phyloP scores from a whole-genome alignment of 37 sponge, comb jelly and placozoan genomes.

The Chondrosia reniformis region DNA sequence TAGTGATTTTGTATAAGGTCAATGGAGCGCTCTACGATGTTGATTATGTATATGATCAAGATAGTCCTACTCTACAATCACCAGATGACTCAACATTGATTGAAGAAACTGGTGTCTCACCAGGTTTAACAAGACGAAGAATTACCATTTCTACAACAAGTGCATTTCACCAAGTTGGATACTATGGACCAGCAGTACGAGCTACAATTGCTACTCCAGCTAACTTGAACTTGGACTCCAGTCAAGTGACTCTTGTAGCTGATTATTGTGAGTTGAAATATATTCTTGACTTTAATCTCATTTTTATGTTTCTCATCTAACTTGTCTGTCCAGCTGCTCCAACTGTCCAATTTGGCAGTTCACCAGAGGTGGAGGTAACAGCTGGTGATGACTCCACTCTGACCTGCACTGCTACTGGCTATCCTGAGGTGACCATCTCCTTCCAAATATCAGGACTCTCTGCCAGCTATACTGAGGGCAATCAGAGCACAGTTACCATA shows the following conservation, averaged over 20 bases:
- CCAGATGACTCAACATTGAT: too few species aligned
- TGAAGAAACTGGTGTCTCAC: too few species aligned
- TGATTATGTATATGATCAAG: too few species aligned
- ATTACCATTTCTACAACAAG: background rate
- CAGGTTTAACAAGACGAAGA: too few species aligned
- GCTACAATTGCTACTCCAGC: background rate
- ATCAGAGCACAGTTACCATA: background rate
- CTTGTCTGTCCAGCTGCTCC: background rate
- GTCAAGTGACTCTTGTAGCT: too few species aligned
- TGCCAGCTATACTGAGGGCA: background rate
- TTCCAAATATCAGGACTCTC: background rate
- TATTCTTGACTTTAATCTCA: too few species aligned
- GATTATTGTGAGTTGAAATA: too few species aligned
- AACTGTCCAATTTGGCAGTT: background rate
- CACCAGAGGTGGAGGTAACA: background rate
- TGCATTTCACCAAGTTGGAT: background rate
- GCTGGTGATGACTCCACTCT: background rate
- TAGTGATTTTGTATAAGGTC: too few species aligned
- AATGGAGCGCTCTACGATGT: too few species aligned
- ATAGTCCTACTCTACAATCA: too few species aligned
- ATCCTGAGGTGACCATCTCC: conserved; percentile 9
- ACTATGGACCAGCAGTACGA: conserved; percentile 1
- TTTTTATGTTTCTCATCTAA: too few species aligned
- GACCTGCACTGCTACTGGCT: conserved; percentile 7
- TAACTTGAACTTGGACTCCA: too few species aligned